A percentile compares a stretch with the other conserved stretches of the same genome.
Conservation (phyloP, 35 echinoderm and acorn worm genomes). For the Holothuria glaberrima region DNA sequence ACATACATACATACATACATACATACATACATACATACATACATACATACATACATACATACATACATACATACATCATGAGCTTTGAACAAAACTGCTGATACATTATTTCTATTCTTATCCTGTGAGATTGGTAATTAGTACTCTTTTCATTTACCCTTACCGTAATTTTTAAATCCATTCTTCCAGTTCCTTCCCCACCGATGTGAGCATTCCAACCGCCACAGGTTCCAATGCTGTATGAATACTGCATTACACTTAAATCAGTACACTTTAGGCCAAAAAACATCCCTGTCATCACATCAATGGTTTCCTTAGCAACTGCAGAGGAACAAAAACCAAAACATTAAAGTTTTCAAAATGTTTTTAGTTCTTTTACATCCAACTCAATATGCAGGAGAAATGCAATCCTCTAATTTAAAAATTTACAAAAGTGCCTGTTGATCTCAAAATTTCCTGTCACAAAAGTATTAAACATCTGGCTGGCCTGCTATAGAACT, state of each 20-base stretch:
- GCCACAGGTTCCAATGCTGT: slow-evolving; percentile 68
- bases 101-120: too few relatives aligned
- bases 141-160: background rate
- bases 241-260: slow-evolving; percentile 71
- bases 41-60: too few relatives aligned
- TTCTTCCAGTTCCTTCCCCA: slow-evolving; percentile 58
- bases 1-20: too few relatives aligned
- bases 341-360: background rate
- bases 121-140: too few relatives aligned
- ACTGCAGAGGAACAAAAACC: slow-evolving; percentile 30
- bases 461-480: background rate
- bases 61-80: too few relatives aligned
- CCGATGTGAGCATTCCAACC: slow-evolving; percentile 77
- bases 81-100: too few relatives aligned
- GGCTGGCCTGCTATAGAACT: too few relatives aligned
- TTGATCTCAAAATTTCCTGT: too few relatives aligned
- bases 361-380: background rate
- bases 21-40: too few relatives aligned
- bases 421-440: too few relatives aligned
- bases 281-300: slow-evolving; percentile 67
- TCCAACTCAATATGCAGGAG: background rate
- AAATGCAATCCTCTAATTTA: too few relatives aligned
- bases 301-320: slow-evolving; percentile 67
- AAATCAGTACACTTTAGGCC: slow-evolving; percentile 28
- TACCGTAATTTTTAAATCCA: slow-evolving; percentile 73